Percentiles rank a stretch among this genome's conserved stretches.
Evolutionary conservation across 1,140 invertebrate genomes (phyloP).

Genomic region (Condylostylus longicornis): DNA sequence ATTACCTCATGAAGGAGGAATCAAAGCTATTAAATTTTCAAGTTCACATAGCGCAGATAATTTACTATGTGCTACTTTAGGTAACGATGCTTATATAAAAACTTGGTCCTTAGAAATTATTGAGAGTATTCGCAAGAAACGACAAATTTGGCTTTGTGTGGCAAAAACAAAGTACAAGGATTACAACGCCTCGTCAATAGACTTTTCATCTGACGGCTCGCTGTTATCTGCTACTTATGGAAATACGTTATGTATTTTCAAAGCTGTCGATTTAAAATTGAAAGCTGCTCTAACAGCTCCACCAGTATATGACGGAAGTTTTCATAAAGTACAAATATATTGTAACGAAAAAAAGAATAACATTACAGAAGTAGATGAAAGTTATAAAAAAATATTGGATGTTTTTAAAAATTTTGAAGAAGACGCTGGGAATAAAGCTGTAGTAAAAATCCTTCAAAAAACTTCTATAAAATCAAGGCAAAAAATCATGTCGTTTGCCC

Average conservation of each 20-base stretch:
- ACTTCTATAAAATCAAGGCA: slow-evolving; percentile 1
- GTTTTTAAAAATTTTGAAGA: slow-evolving; percentile 17
- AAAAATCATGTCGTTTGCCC: not conserved
- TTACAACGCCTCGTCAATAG: slow-evolving; percentile 37
- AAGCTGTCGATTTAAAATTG: slow-evolving; percentile 37
- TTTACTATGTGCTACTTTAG: slow-evolving; percentile 44
- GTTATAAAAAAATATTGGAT: slow-evolving; percentile 16
- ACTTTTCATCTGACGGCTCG: slow-evolving; percentile 63
- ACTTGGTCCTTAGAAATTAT: slow-evolving; percentile 48
- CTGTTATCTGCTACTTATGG: slow-evolving; percentile 55
- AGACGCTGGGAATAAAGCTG: slow-evolving; percentile 13
- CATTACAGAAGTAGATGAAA: slow-evolving; percentile 7
- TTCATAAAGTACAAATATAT: slow-evolving; percentile 19
- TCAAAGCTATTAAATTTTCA: slow-evolving; percentile 48
- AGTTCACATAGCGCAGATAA: slow-evolving; percentile 34
- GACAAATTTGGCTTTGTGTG: slow-evolving; percentile 47
- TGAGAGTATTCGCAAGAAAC: slow-evolving; percentile 38
- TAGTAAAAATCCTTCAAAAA: slow-evolving; percentile 1
- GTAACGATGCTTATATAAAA: slow-evolving; percentile 56
- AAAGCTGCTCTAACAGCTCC: slow-evolving; percentile 34
- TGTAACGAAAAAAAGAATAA: slow-evolving; percentile 8
- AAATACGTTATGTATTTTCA: slow-evolving; percentile 55
- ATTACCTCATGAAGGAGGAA: slow-evolving; percentile 47
- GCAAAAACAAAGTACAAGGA: slow-evolving; percentile 48
- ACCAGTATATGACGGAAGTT: slow-evolving; percentile 18